Evolutionary conservation across 2,888 invertebrate species (phyloP), one percentile per base, ranked within the genome.

Genomic region (Blomia tropicalis): DNA sequence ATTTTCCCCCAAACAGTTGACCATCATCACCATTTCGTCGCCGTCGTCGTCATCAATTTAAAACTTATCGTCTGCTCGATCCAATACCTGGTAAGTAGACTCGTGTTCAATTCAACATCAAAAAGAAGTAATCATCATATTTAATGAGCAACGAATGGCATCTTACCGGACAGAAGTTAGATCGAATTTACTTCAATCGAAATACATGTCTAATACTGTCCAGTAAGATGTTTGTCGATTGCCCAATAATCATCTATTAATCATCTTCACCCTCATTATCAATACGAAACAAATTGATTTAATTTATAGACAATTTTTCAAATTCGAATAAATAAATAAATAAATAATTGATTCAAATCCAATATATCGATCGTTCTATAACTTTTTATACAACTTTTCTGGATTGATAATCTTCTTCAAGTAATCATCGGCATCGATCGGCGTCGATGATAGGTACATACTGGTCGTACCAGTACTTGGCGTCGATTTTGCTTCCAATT

Each of bases 121-220:
- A n/a, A n/a, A n/a, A n/a, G n/a, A n/a, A n/a, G n/a, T n/a, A n/a
- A n/a, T n/a, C n/a, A n/a, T n/a, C n/a, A n/a, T 36, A 36, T 17
- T 36, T 17, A 36, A 17, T 23, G 31, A 25, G 36, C 29, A 56
- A 36, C 56, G 56, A 29, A 27, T 56, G 36, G 3, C 56, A 56
- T 56, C 56, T 56, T 56, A 56, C 56, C 32, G 23, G 56, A 56
- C 56, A 56, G 56, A n/a, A n/a, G 19, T 56, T 56, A 56, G 56
- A 56, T 56, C 32, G 29, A 19, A 19, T 23, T 36, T 30, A 29
- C 29, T 17, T 51, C 51, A 17, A 25, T 7, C 4, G 17, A 54
- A 54, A 7, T 19, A 19, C 17, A 7, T 19, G 14, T 56, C 56
- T 56, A 56, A 56, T 56, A 56, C 56, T 56, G 56, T 56, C 56